Percentiles rank a stretch among this genome's conserved stretches.
Conservation (phyloP, 1,140 invertebrate species). For the Caerostris extrusa region DNA sequence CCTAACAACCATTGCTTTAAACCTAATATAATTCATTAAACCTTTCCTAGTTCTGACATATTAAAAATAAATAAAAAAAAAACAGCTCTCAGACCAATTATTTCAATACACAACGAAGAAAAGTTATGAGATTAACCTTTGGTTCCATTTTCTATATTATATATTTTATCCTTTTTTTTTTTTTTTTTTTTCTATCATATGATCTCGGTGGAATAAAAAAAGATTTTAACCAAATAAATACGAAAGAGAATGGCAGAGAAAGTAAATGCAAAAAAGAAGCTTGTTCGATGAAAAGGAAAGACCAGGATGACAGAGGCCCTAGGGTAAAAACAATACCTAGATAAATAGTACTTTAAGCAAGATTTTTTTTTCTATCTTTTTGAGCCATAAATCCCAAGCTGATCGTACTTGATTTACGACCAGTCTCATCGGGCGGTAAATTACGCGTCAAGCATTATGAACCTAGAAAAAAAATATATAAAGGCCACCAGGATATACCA, state of each 20-base stretch:
- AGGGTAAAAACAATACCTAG: slow-evolving; percentile 49
- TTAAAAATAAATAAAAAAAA: no score
- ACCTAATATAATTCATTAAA: no score
- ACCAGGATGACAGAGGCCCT: slow-evolving; percentile 17
- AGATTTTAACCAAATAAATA: slow-evolving; percentile 2
- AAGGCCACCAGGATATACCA: background rate
- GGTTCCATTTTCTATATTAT: no score
- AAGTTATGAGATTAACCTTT: no score
- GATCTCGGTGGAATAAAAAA: background rate
- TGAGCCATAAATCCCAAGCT: slow-evolving; percentile 16
- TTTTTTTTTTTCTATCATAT: no score
- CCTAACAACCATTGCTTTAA: no score
- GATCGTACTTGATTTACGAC: slow-evolving; percentile 56
- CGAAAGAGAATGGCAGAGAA: background rate
- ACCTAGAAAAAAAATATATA: background rate
- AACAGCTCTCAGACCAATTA: no score
- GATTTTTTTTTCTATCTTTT: slow-evolving; percentile 15
- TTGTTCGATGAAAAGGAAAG: background rate
- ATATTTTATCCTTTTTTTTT: no score
- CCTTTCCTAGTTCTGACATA: no score
- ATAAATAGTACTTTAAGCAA: slow-evolving; percentile 62
- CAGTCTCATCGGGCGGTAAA: slow-evolving; percentile 47
- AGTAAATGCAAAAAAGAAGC: background rate
- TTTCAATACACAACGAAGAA: no score
- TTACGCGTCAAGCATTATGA: slow-evolving; percentile 59